phyloP scores from a whole-genome alignment of 2,113 vertebrate species.

The Mohoua ochrocephala region DNA sequence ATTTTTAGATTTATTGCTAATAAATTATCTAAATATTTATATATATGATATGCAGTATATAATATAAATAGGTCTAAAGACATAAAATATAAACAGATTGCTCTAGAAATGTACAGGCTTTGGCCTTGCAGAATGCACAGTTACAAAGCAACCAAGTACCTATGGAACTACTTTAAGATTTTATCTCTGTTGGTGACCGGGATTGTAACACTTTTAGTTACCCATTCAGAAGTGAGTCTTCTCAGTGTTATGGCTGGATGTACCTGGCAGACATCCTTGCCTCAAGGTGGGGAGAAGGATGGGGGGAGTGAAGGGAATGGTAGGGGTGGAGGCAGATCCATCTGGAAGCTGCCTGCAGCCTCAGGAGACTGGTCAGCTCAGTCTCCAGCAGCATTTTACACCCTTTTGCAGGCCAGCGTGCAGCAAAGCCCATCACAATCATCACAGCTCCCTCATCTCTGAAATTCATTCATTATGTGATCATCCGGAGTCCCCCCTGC shows the following conservation, averaged over 20 bases:
- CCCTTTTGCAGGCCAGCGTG: neutral
- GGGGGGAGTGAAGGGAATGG: neutral
- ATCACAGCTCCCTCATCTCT: neutral
- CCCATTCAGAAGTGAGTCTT: neutral
- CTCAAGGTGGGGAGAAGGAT: neutral
- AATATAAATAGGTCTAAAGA: neutral
- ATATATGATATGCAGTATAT: neutral
- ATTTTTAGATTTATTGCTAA: neutral
- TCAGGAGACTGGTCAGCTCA: accelerated
- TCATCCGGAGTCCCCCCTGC: neutral
- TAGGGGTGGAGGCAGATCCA: too few species aligned
- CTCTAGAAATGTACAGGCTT: neutral
- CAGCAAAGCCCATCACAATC: neutral
- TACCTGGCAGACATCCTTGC: neutral
- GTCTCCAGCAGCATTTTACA: neutral
- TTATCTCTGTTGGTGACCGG: neutral
- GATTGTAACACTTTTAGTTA: too few species aligned
- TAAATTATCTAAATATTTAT: neutral
- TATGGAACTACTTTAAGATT: neutral
- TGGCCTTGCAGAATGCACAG: neutral
- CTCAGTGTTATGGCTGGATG: neutral
- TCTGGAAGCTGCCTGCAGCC: neutral
- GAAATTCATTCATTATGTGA: neutral
- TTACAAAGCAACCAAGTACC: neutral
- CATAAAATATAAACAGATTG: neutral